These are phyloP conservation scores for Entomobrya proxima DNA, from an alignment of 2,888 invertebrate genomes.

Conservation along the genomic window DNA sequence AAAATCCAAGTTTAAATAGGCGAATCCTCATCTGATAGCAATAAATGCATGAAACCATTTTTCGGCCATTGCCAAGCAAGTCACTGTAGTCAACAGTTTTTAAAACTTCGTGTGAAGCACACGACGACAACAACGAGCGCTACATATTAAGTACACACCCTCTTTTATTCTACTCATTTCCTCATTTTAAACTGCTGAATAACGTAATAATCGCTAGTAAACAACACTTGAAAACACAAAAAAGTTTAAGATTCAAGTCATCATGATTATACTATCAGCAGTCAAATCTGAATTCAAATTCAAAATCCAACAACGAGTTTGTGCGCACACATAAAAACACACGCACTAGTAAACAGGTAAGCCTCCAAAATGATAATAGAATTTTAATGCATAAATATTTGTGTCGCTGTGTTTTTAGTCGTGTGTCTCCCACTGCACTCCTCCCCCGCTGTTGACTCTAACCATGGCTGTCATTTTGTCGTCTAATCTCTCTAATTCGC, in stretches of 20 bases:
- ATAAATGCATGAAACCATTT: background rate
- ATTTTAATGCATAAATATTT: background rate
- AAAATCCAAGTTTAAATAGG: background rate
- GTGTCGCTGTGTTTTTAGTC: background rate
- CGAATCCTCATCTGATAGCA: background rate
- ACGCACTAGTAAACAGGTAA: background rate
- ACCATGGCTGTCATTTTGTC: too few relatives aligned
- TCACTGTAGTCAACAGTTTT: background rate
- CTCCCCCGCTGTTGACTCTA: background rate
- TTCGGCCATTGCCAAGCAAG: background rate
- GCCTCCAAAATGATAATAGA: background rate
- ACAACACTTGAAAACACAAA: conserved; percentile 1
- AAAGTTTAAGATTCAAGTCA: conserved; percentile 14
- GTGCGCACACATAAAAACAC: background rate
- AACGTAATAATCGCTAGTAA: background rate
- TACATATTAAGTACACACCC: conserved; percentile 32
- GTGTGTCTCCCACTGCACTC: conserved; percentile 14
- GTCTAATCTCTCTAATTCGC: conserved; percentile 43
- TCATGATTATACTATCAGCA: background rate
- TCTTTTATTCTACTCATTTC: conserved; percentile 43
- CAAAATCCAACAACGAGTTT: background rate
- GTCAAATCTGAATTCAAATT: background rate
- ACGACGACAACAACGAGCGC: background rate
- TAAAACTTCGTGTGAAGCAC: background rate
- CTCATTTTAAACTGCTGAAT: conserved; percentile 23